Evolutionary conservation across 1,140 invertebrate genomes (phyloP), one percentile per base, ranked within the genome.

Genomic region (Lutraria rhynchaena): DNA sequence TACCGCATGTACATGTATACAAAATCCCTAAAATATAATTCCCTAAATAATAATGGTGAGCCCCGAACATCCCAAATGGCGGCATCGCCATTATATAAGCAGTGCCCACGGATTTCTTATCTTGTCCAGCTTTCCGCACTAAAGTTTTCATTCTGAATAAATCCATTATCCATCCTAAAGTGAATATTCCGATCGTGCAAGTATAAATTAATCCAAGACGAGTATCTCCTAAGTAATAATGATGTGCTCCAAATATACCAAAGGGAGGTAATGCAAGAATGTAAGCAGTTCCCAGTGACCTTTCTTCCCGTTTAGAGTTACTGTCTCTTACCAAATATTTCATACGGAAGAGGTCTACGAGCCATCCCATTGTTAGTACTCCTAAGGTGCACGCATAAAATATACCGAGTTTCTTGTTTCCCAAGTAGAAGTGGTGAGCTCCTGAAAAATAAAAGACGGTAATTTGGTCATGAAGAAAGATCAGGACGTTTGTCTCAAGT

Each of bases 161-260:
- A 53, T 90, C 89, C 9, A 86, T 29, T 3, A 90, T 27, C 84
- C 85, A 90, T 33, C 89, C 88, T 5, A 89, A 31, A 1, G 87
- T 86, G 3, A 85, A 78, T 1, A 85, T 67, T 4, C 87, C 88
- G 0, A 88, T 65, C 19, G 88, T 89, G 11, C 84, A 84, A 0
- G 84, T 78, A 61, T 90, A 90, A n/a, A 87, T 37, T 7, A 89
- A 35, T 5, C 88, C 87, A 67, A 85, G 86, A 2, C 51, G 33
- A 0, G 46, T 75, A 17, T 86, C 75, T 17, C 61, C 58, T 51
- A 88, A 60, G 70, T 89, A 89, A 65, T 83, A 89, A 55, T 89
- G 88, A 37, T 89, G 83, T 35, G 67, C 83, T 0, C 88, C 87
- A 27, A 87, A 53, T 29, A 86, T 70, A 19, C 84, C 86, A 19